These are phyloP conservation scores for Tragelaphus imberbis DNA, from an alignment of 2,113 vertebrate genomes.

Conservation along the genomic window DNA sequence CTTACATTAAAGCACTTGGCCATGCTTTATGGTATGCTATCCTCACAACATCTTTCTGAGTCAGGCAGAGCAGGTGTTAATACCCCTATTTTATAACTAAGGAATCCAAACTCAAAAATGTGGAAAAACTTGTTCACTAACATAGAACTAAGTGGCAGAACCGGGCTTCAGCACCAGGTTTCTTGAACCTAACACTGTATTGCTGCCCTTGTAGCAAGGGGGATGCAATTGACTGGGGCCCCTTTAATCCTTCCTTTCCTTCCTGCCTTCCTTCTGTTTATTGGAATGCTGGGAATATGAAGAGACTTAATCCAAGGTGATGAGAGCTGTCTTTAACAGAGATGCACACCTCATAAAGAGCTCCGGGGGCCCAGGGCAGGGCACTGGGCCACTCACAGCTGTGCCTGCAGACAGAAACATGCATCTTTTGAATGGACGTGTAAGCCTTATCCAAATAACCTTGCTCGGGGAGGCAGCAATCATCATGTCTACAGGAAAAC, in stretches of 20 bases:
- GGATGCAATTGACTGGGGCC: neutral
- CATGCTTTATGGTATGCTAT: neutral
- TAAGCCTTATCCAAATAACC: neutral
- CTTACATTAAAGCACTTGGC: neutral
- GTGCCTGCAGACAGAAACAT: neutral
- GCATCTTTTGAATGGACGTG: neutral
- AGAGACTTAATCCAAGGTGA: neutral
- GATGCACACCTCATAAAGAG: neutral
- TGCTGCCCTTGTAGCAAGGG: neutral
- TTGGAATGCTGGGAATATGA: neutral
- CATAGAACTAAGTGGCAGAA: neutral
- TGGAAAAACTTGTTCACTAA: neutral
- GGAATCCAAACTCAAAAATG: neutral
- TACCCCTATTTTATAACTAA: neutral
- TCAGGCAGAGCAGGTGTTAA: neutral
- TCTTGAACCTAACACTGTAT: neutral
- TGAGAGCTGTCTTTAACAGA: neutral
- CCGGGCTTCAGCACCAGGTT: neutral
- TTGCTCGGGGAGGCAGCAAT: neutral
- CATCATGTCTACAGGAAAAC: neutral
- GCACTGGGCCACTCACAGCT: neutral
- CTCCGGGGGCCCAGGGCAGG: neutral
- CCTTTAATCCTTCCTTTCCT: neutral
- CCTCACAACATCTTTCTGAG: neutral
- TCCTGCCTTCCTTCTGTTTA: neutral